These are phyloP conservation scores for Falco rusticolus DNA, from an alignment of 2,797 vertebrate genomes.

Conservation along the genomic window DNA sequence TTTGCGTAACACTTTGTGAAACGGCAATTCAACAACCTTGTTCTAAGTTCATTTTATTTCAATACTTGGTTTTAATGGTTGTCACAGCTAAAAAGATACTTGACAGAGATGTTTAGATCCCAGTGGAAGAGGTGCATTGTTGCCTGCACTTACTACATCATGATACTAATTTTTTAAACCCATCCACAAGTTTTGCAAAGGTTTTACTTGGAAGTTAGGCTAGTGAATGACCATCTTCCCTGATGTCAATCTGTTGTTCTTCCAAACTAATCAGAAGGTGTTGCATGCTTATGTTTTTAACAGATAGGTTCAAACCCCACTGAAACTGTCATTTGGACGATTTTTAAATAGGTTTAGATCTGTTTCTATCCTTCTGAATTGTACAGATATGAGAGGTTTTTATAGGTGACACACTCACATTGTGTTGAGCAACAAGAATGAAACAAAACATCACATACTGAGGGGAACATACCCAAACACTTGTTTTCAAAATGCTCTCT, in stretches of 20 bases:
- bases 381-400: not conserved
- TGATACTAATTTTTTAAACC: accelerated
- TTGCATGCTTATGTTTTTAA: not conserved
- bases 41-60: not conserved
- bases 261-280: not conserved
- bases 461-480: not conserved
- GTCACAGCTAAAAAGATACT: not conserved
- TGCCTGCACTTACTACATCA: not conserved
- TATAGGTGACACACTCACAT: not conserved
- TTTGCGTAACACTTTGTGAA: not conserved
- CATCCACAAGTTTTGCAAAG: not conserved
- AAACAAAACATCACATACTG: not conserved
- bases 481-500: not conserved
- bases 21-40: not conserved
- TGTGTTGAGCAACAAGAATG: not conserved
- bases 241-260: not conserved
- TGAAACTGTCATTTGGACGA: not conserved
- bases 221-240: not conserved
- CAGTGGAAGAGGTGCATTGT: not conserved
- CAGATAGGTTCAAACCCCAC: not conserved
- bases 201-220: not conserved
- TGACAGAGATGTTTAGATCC: not conserved
- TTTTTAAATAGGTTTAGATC: not conserved
- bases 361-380: not conserved
- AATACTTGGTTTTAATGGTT: not conserved